Percentiles rank a stretch among this genome's conserved stretches.
These are phyloP conservation scores for Zophobas atratus DNA, from an alignment of 1,140 invertebrate species.

Conservation along the genomic window DNA sequence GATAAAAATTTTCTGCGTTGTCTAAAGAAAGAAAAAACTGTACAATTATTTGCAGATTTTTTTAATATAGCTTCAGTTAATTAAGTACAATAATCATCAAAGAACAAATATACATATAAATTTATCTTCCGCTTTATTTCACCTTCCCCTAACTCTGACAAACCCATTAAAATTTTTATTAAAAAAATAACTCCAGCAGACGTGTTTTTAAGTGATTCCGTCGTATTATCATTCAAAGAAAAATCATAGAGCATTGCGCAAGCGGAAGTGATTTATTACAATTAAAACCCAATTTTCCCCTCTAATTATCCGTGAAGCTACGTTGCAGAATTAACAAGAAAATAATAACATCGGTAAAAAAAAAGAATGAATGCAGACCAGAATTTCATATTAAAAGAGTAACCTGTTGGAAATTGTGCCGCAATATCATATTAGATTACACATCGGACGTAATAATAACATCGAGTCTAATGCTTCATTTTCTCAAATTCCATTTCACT, in stretches of 20 bases:
- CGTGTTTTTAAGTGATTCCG: no score
- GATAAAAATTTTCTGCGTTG: no score
- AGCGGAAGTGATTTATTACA: not conserved
- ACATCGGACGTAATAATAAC: conserved; percentile 28
- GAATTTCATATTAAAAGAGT: not conserved
- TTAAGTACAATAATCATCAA: no score
- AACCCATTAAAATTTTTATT: no score
- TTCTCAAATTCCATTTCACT: conserved; percentile 47
- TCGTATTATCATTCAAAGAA: not conserved
- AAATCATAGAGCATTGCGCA: not conserved
- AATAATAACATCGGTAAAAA: not conserved
- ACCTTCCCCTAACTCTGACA: no score
- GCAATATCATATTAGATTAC: conserved; percentile 32
- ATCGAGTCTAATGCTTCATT: conserved; percentile 43
- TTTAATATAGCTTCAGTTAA: no score
- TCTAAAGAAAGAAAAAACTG: no score
- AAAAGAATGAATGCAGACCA: not conserved
- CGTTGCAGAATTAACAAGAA: conserved; percentile 26
- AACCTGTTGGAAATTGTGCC: conserved; percentile 33
- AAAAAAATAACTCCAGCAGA: no score
- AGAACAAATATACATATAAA: no score
- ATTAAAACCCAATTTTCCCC: conserved; percentile 18
- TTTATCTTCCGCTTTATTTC: no score
- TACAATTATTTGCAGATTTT: no score
- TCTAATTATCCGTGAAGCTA: conserved; percentile 20